Evolutionary conservation across 2,888 invertebrate genomes (phyloP), one percentile per base, ranked within the genome.

Genomic region (Ormyrus labotus): DNA sequence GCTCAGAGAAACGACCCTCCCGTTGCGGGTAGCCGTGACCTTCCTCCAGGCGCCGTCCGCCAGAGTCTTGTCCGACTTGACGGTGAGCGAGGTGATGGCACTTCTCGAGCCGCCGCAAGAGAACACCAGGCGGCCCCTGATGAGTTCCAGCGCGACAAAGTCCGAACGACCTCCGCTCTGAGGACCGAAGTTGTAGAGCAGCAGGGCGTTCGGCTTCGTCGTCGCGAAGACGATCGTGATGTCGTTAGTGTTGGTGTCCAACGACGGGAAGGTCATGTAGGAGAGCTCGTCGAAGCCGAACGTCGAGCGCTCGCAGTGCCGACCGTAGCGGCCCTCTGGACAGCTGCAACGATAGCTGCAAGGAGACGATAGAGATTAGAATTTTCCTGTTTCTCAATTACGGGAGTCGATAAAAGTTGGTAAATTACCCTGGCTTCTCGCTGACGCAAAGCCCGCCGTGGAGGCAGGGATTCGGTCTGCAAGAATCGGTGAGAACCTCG

Each of bases 1-100:
- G 86, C 96, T 97, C 50, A 98, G 90, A 0, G 97, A 97, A 85
- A 97, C 95, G 0, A 97, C 96, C 83, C 96, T 93, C 48, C 97
- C 97, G 89, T 98, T 97, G 87, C 97, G 93, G 0, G 97, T 97
- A 0, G 97, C 97, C 0, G 96, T 97, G 19, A 98, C 94, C 88
- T 97, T 97, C 88, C 97, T 95, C 98, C 98, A 99, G 83, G 93
- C 94, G 0, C 98, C 98, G 90, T 98, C 96, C 0, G 96, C 94
- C 13, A 98, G 92, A 5, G 87, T 83, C 83, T 94, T 94, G 85
- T 93, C 93, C 13, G 92, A 92, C 79, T 92, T 92, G 13, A 96
- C 95, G 5, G 94, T 93, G 3, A 97, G 94, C 0, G 96, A 94
- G 0, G 96, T 96, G 57, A 97, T 96, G 2, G 97, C 97, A 48